Percentiles rank a stretch among this genome's conserved stretches.
Conservation (phyloP, 2,797 vertebrate genomes). For the Zenarchopterus dispar region DNA sequence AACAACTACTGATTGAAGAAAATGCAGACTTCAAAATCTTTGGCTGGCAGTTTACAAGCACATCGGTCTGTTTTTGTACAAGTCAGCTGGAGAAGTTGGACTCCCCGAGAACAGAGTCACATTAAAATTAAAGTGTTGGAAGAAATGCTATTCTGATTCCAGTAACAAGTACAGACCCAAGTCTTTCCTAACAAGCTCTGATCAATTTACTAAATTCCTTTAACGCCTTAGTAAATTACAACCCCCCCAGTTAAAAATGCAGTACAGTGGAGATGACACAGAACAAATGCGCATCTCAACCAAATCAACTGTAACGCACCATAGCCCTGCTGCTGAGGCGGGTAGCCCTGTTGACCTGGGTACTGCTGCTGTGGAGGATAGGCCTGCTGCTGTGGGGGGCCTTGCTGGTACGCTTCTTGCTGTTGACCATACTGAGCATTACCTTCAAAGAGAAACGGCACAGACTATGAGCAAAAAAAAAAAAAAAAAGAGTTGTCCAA, state of each 20-base stretch:
- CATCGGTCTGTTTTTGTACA: no score
- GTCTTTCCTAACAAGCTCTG: no score
- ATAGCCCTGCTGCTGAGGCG: conserved; percentile 95
- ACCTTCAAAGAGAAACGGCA: conserved; percentile 84
- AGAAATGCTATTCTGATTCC: no score
- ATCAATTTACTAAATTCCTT: no score
- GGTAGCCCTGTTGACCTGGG: conserved; percentile 93
- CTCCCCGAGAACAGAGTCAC: no score
- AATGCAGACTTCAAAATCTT: no score
- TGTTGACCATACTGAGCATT: conserved; percentile 95
- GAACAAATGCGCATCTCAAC: conserved; percentile 27
- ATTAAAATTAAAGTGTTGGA: no score
- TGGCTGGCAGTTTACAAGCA: no score
- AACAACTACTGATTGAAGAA: no score
- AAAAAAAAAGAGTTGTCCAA: background rate
- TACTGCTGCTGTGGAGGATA: conserved; percentile 93
- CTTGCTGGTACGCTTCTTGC: conserved; percentile 96
- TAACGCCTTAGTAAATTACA: background rate
- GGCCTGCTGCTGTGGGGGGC: conserved; percentile 93
- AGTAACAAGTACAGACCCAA: no score
- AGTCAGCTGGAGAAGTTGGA: no score
- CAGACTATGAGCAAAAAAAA: conserved; percentile 39
- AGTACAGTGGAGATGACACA: conserved; percentile 27
- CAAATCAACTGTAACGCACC: conserved; percentile 79
- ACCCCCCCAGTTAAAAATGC: background rate